A percentile compares a stretch with the other conserved stretches of the same genome.
Evolutionary conservation across 2,888 invertebrate species (phyloP).

Genomic region (Plemyria rubiginata): DNA sequence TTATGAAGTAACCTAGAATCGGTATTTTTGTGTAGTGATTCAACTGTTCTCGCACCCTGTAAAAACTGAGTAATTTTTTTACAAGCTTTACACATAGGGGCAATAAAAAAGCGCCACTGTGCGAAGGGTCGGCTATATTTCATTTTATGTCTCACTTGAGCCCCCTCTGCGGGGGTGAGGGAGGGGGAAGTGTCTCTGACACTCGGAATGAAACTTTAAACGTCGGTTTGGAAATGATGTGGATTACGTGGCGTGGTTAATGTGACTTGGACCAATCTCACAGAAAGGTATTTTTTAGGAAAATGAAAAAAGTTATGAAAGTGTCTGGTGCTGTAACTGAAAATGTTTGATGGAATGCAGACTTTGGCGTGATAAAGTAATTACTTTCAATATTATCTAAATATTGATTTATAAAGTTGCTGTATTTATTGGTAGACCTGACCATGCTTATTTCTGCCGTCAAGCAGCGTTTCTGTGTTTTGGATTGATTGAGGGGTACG

Average conservation of each 20-base stretch:
- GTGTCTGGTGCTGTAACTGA: constrained; percentile 25
- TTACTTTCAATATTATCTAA: neutral
- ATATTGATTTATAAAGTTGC: neutral
- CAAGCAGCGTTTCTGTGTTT: too few relatives aligned
- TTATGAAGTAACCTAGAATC: neutral
- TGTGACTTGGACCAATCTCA: constrained; percentile 47
- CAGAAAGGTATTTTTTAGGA: constrained; percentile 37
- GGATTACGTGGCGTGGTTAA: constrained; percentile 62
- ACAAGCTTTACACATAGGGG: constrained; percentile 77
- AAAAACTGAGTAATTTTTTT: constrained; percentile 67
- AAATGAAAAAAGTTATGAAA: constrained; percentile 34
- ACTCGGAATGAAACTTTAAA: constrained; percentile 78
- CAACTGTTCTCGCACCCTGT: constrained; percentile 16
- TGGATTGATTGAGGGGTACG: too few relatives aligned
- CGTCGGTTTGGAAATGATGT: constrained; percentile 69
- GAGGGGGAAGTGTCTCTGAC: constrained; percentile 60
- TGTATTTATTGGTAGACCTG: neutral
- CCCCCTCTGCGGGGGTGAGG: constrained; percentile 43
- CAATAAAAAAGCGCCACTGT: constrained; percentile 74
- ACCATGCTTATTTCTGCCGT: too few relatives aligned
- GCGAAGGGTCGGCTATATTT: constrained; percentile 70
- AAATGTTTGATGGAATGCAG: constrained; percentile 7
- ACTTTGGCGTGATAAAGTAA: constrained; percentile 3
- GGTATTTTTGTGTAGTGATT: neutral
- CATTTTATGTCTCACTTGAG: constrained; percentile 67